phyloP scores from a whole-genome alignment of 2,797 vertebrate species.

The Ctenosaura bakeri region DNA sequence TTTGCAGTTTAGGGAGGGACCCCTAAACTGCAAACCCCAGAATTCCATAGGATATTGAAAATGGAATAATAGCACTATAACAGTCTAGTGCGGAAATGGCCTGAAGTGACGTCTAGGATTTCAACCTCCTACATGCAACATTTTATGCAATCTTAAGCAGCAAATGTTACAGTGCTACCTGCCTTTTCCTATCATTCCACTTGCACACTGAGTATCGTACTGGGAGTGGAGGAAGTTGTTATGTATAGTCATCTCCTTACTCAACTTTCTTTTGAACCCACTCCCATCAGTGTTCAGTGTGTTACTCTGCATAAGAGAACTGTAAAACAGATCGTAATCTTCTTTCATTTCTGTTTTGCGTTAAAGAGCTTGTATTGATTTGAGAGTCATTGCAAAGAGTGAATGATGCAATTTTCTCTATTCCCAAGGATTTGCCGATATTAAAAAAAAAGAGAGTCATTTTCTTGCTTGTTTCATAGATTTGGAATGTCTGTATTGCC shows the following conservation, averaged over 20 bases:
- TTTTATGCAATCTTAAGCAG: not conserved
- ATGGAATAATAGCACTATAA: too few species aligned
- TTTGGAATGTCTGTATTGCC: slow-evolving; percentile 26
- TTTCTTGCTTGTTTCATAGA: slow-evolving; percentile 38
- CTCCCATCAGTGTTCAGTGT: not conserved
- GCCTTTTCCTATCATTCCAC: not conserved
- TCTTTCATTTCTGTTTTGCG: slow-evolving; percentile 25
- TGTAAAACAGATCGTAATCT: slow-evolving; percentile 18
- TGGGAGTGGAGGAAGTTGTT: not conserved
- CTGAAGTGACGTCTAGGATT: not conserved
- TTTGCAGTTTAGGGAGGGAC: too few species aligned
- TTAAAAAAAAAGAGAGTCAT: not conserved
- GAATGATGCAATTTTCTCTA: not conserved
- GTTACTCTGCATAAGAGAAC: not conserved
- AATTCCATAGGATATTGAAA: too few species aligned
- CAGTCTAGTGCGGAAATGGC: too few species aligned
- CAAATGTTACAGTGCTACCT: not conserved
- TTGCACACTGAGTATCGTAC: not conserved
- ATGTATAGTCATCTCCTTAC: not conserved
- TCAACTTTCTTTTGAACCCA: not conserved
- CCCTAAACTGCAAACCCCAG: too few species aligned
- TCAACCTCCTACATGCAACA: not conserved
- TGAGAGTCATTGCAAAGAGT: slow-evolving; percentile 4
- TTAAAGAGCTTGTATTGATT: slow-evolving; percentile 6
- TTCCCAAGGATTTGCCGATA: not conserved